Conservation (phyloP, 2,797 vertebrate genomes). For the Coccyzus lansbergi region DNA sequence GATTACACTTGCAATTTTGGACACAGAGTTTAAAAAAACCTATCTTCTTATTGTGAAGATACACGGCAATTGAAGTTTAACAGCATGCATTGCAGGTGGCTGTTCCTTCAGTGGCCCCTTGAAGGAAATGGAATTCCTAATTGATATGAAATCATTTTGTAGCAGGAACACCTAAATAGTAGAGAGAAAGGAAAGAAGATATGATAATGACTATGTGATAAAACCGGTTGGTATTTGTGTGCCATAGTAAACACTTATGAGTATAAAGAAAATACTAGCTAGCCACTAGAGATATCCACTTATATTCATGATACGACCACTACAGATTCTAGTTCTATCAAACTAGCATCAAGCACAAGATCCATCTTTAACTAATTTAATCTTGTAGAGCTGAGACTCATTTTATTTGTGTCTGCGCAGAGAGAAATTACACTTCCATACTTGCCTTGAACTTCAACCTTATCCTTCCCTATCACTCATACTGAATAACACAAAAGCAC, state of each 20-base stretch:
- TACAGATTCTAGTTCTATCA: slow-evolving; percentile 73
- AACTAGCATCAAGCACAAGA: slow-evolving; percentile 71
- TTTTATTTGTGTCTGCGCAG: slow-evolving; percentile 72
- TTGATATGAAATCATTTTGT: slow-evolving; percentile 59
- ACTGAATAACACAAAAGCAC: slow-evolving; percentile 73
- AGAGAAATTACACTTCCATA: slow-evolving; percentile 71
- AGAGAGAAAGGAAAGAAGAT: slow-evolving; percentile 53
- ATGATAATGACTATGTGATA: slow-evolving; percentile 69
- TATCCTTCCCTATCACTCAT: slow-evolving; percentile 62
- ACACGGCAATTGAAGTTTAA: slow-evolving; percentile 28
- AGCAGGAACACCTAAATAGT: slow-evolving; percentile 62
- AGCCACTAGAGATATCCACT: slow-evolving; percentile 75
- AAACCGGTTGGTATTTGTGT: slow-evolving; percentile 71
- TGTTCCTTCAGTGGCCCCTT: slow-evolving; percentile 44
- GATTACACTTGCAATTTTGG: not conserved
- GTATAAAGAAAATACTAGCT: slow-evolving; percentile 71
- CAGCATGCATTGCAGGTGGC: slow-evolving; percentile 49
- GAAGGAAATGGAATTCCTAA: slow-evolving; percentile 65
- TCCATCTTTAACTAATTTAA: slow-evolving; percentile 77
- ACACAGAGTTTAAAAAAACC: not conserved
- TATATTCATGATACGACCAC: slow-evolving; percentile 72
- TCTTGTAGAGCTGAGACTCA: slow-evolving; percentile 70
- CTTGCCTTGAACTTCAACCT: slow-evolving; percentile 77
- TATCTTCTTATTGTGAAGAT: not conserved
- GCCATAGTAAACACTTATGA: slow-evolving; percentile 64